A percentile compares a stretch with the other conserved stretches of the same genome.
Conservation (phyloP, 2,113 vertebrate species). For the Amphiprion percula region DNA sequence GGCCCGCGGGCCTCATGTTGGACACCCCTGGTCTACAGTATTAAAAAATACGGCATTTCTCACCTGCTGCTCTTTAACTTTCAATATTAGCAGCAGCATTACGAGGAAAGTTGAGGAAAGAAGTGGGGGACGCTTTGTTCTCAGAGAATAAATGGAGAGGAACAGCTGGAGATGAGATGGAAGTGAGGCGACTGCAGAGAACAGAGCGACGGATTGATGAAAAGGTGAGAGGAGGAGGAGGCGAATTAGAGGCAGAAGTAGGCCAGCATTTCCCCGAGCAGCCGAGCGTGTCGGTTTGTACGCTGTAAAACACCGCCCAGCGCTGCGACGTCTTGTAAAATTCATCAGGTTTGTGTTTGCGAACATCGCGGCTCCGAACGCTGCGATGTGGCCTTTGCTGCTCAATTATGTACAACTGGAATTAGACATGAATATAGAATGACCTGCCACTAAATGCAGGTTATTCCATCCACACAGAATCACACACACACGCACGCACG, state of each 20-base stretch:
- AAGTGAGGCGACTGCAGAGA: neutral
- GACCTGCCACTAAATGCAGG: constrained; percentile 30
- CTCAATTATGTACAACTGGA: constrained; percentile 68
- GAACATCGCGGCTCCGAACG: constrained; percentile 45
- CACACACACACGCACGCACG: too few species aligned
- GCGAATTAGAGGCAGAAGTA: constrained; percentile 39
- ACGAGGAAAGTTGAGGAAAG: too few species aligned
- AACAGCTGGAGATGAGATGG: neutral
- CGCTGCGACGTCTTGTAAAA: constrained; percentile 70
- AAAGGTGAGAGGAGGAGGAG: constrained; percentile 20
- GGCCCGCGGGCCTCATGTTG: too few species aligned
- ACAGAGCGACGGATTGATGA: neutral
- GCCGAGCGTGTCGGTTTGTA: constrained; percentile 50
- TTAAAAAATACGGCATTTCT: neutral
- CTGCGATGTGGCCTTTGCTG: constrained; percentile 6
- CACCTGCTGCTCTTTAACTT: neutral
- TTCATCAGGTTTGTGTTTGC: constrained; percentile 71
- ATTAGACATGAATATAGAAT: constrained; percentile 62
- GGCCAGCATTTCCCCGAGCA: constrained; percentile 32
- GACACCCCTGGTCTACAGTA: too few species aligned
- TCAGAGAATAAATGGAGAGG: too few species aligned
- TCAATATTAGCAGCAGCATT: neutral
- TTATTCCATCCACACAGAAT: neutral
- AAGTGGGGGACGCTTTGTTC: neutral
- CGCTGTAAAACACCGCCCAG: constrained; percentile 67